Base-by-base conservation (phyloP, 2,797 vertebrate genomes). In the Danio albolineatus region DNA sequence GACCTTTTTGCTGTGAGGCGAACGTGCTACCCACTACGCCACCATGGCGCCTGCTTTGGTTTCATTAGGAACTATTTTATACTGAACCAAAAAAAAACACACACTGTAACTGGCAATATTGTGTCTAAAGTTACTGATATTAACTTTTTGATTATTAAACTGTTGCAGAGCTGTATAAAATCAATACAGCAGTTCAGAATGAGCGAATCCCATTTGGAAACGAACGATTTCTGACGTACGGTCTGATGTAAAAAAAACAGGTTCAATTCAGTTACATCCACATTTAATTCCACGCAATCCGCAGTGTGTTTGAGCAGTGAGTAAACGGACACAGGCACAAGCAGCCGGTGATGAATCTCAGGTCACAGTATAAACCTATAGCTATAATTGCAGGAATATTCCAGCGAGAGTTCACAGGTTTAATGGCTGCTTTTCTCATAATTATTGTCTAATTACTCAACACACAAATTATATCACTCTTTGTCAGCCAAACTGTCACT, bases 371-470 rank as follows among this genome's bases (percentile, higher is more conserved):
- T 57, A 67, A 70, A 49, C 19, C 28, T 28, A 69, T 49, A 64
- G 41, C 13, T 48, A 19, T 62, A 79, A 79, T 79, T 72, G 79
- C 38, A 61, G 36, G 46, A 79, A 72, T 53, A 79, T 44, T 43
- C 67, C 66, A 72, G 46, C 2, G 39, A 71, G 46, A 54, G 46
- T 53, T 69, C 61, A 65, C 54, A 44, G 49, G 66, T 65, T 14
- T 76, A 65, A 71, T 67, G 21, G 17, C 43, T 74, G 64, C 62
- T 54, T 54, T 73, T 73, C 43, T 79, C 39, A 39, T 61, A 60
- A 73, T 79, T 44, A 69, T 49, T 12, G n/a, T 41, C 78, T 44
- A 64, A 51, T 60, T 43, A 57, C 49, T 46, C 46, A 56, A 39
- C 39, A 78, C 48, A 61, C 60, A 69, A 62, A 76, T 49, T 53